Evolutionary conservation across 2,797 vertebrate genomes (phyloP).

Genomic region (Gambelia wislizenii): DNA sequence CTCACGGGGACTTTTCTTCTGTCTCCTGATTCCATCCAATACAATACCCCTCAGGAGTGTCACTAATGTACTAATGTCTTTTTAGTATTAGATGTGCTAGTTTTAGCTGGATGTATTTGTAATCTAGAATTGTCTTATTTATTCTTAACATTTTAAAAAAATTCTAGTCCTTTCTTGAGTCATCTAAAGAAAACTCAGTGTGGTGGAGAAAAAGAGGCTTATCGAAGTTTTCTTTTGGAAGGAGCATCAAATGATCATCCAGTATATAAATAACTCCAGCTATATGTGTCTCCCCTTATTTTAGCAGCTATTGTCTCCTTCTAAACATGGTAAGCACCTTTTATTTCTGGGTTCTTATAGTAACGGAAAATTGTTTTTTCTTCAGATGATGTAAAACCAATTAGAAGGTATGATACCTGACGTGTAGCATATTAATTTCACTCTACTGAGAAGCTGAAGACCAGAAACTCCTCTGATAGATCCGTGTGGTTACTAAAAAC

Average conservation of each 20-base stretch:
- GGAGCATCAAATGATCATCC: neutral
- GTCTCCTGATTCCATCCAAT: neutral
- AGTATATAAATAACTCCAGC: slow-evolving; percentile 40
- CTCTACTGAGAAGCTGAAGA: slow-evolving; percentile 43
- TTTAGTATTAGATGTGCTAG: neutral
- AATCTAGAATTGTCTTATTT: neutral
- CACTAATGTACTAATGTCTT: neutral
- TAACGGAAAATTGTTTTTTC: slow-evolving; percentile 49
- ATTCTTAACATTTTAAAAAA: neutral
- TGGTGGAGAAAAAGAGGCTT: neutral
- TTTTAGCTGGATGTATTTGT: neutral
- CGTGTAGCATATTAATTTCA: slow-evolving; percentile 29
- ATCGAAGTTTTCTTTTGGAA: neutral
- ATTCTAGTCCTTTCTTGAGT: neutral
- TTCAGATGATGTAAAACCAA: neutral
- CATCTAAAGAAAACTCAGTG: neutral
- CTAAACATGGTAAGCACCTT: slow-evolving; percentile 13
- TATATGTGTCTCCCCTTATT: slow-evolving; percentile 15
- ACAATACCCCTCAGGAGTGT: no score
- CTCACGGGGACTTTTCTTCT: neutral
- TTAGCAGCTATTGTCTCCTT: slow-evolving; percentile 22
- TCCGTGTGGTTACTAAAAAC: slow-evolving; percentile 34
- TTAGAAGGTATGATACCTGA: slow-evolving; percentile 46
- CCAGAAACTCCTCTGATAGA: slow-evolving; percentile 50
- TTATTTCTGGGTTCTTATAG: slow-evolving; percentile 36